These are phyloP conservation scores for Platorchestia sp. DNA, from an alignment of 1,140 invertebrate species.

Conservation along the genomic window DNA sequence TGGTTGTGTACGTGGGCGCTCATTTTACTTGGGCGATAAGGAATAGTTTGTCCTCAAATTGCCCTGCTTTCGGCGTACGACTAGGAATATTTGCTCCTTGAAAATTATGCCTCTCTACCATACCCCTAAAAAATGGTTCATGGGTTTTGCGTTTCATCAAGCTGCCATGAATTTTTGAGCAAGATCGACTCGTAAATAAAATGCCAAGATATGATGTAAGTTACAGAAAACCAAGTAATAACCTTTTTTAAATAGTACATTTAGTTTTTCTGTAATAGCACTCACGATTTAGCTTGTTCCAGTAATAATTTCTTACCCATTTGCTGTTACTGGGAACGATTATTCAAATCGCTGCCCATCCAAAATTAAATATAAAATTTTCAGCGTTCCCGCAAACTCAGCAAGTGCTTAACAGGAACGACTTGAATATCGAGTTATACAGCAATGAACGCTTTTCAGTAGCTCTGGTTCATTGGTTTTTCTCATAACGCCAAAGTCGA, in stretches of 20 bases:
- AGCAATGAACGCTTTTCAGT: background rate
- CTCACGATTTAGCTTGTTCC: background rate
- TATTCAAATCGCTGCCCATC: background rate
- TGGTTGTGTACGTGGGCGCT: background rate
- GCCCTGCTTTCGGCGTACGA: background rate
- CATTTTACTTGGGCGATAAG: slow-evolving; percentile 12
- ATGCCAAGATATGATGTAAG: background rate
- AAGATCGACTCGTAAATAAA: background rate
- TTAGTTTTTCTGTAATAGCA: too few species aligned
- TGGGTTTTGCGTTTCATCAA: background rate
- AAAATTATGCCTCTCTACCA: background rate
- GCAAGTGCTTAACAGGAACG: background rate
- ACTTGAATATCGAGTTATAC: background rate
- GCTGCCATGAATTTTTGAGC: background rate
- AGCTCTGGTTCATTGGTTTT: background rate
- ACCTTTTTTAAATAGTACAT: background rate
- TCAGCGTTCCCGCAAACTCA: background rate
- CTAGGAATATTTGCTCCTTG: background rate
- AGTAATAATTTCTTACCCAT: background rate
- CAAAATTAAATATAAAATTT: background rate
- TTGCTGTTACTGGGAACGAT: background rate
- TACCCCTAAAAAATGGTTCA: background rate
- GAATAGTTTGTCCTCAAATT: background rate
- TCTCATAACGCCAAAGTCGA: background rate
- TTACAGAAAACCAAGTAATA: background rate